Base-by-base conservation (phyloP, 2,888 invertebrate species). In the Drepanosiphum platanoidis region DNA sequence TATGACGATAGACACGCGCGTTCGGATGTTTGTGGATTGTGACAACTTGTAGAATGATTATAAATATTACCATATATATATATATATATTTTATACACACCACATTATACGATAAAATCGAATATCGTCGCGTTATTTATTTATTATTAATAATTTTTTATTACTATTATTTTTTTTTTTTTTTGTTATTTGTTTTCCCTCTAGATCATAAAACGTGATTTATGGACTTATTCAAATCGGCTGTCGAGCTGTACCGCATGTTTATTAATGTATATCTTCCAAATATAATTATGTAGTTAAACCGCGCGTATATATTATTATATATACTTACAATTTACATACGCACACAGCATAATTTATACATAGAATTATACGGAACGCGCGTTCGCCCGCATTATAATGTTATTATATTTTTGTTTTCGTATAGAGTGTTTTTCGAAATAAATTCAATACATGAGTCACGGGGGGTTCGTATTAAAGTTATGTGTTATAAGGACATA, bases 381-480 rank as follows among this genome's bases (percentile, higher is more conserved):
- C 22, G 58, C 58, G n/a, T 58, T n/a, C 18, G n/a, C 11, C 7
- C n/a, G 27, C n/a, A 61, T 42, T n/a, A 61, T 61, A 61, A 61
- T 27, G 9, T n/a, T 61, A 8, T 61, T 61, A 27, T 27, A 61
- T 9, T 27, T 61, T 27, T 27, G 61, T 27, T n/a, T n/a, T 27
- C 61, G 18, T 61, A 9, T 27, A 61, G n/a, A 64, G 64, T 27
- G 64, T 64, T 64, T 61, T 27, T 27, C 27, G 64, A 64, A 30
- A 64, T 64, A 64, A 64, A 64, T 27, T 64, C 64, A 13, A 27
- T 27, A 64, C 27, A 64, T 64, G 64, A 64, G 64, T 64, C 64
- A 64, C 30, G 30, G 64, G 64, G 27, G 27, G 27, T 27, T 64
- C 1, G 27, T 30, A 27, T 64, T 64, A 64, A 64, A 9, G 27